These are phyloP conservation scores for Mormyrus iriodes DNA, from an alignment of 2,113 vertebrate genomes.

Conservation along the genomic window DNA sequence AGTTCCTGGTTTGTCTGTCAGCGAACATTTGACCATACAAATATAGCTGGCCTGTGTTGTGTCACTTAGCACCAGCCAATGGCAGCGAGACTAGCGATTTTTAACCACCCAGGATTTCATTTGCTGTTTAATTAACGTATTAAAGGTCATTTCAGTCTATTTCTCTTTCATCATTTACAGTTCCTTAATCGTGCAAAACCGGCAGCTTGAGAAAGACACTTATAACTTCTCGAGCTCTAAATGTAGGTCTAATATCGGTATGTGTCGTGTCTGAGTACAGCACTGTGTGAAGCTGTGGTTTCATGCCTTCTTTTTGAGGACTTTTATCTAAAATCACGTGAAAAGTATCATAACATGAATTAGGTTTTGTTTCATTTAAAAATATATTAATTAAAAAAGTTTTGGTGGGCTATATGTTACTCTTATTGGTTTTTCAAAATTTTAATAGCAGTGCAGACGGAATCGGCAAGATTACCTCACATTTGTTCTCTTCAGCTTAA, in stretches of 20 bases:
- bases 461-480: too few species aligned
- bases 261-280: neutral
- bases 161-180: neutral
- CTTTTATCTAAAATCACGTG: neutral
- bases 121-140: neutral
- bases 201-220: neutral
- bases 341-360: neutral
- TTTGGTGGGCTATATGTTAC: too few species aligned
- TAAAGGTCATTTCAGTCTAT: neutral
- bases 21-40: conserved; percentile 23
- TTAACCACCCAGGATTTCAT: neutral
- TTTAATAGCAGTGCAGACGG: too few species aligned
- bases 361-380: neutral
- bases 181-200: neutral
- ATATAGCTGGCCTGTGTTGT: conserved; percentile 10
- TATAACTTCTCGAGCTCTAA: neutral
- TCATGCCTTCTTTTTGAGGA: neutral
- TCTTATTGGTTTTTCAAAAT: too few species aligned
- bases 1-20: conserved; percentile 33
- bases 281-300: conserved; percentile 14
- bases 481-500: too few species aligned
- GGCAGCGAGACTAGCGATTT: neutral
- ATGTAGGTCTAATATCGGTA: neutral
- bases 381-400: too few species aligned
- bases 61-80: conserved; percentile 18